Base-by-base conservation (phyloP, 2,888 invertebrate genomes). In the Apoda limacodes region DNA sequence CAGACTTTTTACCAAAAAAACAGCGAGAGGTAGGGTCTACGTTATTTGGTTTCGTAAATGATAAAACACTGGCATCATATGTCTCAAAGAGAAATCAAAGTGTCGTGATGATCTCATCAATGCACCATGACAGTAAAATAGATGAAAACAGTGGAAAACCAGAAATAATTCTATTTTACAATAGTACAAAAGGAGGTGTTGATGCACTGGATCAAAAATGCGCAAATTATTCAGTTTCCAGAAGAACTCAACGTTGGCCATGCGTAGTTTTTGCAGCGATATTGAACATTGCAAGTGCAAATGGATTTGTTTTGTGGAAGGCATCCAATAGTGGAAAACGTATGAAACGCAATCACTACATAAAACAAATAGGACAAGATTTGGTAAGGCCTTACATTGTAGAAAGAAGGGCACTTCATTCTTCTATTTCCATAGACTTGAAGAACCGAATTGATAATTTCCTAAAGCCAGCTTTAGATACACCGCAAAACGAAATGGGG, bases 31-130 rank as follows among this genome's bases (percentile, higher is more conserved):
- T 32, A 13, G 21, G 29, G 13, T 35, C 35, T 19, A 37, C 32
- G 20, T 25, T 41, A 30, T 46, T 41, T 36, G 36, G 41, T 22
- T 45, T 39, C 35, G 40, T 42, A 17, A 35, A 35, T 22, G 28
- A 32, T 30, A 39, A 35, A 22, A 45, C 41, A n/a, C n/a, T n/a
- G n/a, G n/a, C n/a, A n/a, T n/a, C n/a, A n/a, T 28, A 38, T 35
- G 40, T 35, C 7, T 28, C 35, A 20, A 36, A 32, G 26, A 30
- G 28, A 12, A 35, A 37, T 23, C 25, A 7, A 26, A 23, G 32
- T 26, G 35, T 35, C 13, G 14, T 32, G 9, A 22, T 33, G 3
- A 24, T 40, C n/a, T 32, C 32, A 3, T 32, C 28, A 3, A 30
- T 32, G 30, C 35, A 32, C 19, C 39, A 34, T n/a, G 17, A 15